Base-by-base conservation (phyloP, 2,888 invertebrate species). In the Arge pagana region DNA sequence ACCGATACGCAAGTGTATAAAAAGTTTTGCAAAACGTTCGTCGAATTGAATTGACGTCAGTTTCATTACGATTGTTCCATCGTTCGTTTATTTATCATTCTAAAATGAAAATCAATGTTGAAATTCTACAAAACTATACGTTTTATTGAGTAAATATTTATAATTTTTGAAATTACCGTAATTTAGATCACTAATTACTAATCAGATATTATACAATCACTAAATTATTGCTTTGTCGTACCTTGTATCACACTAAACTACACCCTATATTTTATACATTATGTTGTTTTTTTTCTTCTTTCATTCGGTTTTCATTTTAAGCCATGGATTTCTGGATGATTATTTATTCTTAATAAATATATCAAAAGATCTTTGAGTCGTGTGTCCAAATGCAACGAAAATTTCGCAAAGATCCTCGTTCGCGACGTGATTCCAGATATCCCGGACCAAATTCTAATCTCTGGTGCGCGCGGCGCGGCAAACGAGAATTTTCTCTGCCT, bases 201-300 rank as follows among this genome's bases (percentile, higher is more conserved):
- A 70, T 72, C 64, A 71, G 71, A 68, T 74, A 72, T 73, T 65
- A 64, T 74, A 74, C 72, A 74, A 74, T 74, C 74, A 74, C 74
- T 75, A 74, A 74, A 71, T 74, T 74, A 75, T 75, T 75, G 74
- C 75, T 75, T 74, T 74, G 71, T 69, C 71, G 71, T 74, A 74
- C 71, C 71, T 74, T 72, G 70, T 75, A 75, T 74, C 74, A 74
- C 74, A 72, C 75, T 75, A 74, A 73, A 70, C 72, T 73, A 74
- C 65, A 70, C 60, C 58, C 67, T 74, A 74, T 64, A 56, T 58
- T 54, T 53, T 52, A 57, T 56, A 54, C 40, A 54, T 52, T 37
- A 56, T 60, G 53, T 43, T 58, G 54, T 50, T 51, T 45, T 48
- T 53, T 55, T 52, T 51, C 31, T 36, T 33, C 5, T 48, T 36